Evolutionary conservation across 2,888 invertebrate genomes (phyloP).

Genomic region (Dolichopus griseipennis): DNA sequence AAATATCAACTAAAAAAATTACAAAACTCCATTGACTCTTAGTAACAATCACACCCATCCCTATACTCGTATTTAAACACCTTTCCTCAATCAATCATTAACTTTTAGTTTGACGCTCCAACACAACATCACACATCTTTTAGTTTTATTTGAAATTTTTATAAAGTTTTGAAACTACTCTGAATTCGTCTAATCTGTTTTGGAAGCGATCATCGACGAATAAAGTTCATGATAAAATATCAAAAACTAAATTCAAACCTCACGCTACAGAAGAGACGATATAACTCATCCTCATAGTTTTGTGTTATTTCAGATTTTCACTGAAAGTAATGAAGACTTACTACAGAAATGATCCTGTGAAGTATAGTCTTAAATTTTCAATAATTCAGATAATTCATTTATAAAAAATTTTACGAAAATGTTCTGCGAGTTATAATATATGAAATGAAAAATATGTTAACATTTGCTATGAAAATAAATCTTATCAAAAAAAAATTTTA

Average conservation of each 20-base stretch:
- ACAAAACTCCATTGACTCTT: too few relatives aligned
- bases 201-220: conserved; percentile 39
- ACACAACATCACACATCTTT: too few relatives aligned
- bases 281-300: conserved; percentile 52
- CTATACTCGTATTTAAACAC: too few relatives aligned
- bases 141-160: background rate
- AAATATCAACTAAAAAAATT: too few relatives aligned
- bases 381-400: background rate
- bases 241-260: conserved; percentile 32
- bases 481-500: too few relatives aligned
- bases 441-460: background rate
- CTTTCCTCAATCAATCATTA: too few relatives aligned
- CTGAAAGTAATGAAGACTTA: conserved; percentile 51
- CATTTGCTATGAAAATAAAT: too few relatives aligned
- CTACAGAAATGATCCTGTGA: conserved; percentile 63
- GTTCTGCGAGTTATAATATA: background rate
- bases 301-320: conserved; percentile 44
- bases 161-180: conserved; percentile 28
- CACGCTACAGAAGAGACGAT: conserved; percentile 49
- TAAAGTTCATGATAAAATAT: conserved; percentile 18
- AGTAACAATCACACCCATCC: too few relatives aligned
- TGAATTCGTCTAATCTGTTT: conserved; percentile 30
- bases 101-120: too few relatives aligned
- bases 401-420: background rate
- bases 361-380: conserved; percentile 43